Conservation (phyloP, 2,113 vertebrate species). For the Salvator merianae region DNA sequence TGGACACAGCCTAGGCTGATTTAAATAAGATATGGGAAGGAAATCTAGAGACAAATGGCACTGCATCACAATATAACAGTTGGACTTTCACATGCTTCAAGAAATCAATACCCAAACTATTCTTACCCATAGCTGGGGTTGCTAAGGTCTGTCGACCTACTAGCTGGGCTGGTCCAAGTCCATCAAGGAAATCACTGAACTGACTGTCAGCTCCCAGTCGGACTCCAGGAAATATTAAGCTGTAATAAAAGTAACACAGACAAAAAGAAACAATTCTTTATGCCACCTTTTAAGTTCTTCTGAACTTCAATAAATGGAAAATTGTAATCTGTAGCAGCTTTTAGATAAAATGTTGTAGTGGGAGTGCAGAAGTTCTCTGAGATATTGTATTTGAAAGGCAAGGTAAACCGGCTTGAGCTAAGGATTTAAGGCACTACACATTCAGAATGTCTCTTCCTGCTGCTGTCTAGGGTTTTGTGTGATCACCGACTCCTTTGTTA, state of each 20-base stretch:
- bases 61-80: no score
- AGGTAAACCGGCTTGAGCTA: not conserved
- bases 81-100: not conserved
- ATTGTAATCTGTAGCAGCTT: not conserved
- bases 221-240: slow-evolving; percentile 94
- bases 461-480: no score
- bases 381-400: not conserved
- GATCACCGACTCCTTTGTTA: no score
- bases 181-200: slow-evolving; percentile 97
- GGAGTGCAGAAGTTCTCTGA: not conserved
- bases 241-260: slow-evolving; percentile 61
- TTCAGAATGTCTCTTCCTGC: no score
- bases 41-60: no score
- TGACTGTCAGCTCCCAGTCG: slow-evolving; percentile 94
- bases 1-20: no score
- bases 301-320: no score
- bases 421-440: no score
- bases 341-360: not conserved
- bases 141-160: slow-evolving; percentile 96
- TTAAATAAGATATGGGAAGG: no score
- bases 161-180: slow-evolving; percentile 94
- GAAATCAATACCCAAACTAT: slow-evolving; percentile 4
- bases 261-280: not conserved
- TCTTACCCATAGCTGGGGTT: slow-evolving; percentile 96
- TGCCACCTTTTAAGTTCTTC: no score